Evolutionary conservation across 2,113 vertebrate species (phyloP).

Genomic region (Pao palembangensis): DNA sequence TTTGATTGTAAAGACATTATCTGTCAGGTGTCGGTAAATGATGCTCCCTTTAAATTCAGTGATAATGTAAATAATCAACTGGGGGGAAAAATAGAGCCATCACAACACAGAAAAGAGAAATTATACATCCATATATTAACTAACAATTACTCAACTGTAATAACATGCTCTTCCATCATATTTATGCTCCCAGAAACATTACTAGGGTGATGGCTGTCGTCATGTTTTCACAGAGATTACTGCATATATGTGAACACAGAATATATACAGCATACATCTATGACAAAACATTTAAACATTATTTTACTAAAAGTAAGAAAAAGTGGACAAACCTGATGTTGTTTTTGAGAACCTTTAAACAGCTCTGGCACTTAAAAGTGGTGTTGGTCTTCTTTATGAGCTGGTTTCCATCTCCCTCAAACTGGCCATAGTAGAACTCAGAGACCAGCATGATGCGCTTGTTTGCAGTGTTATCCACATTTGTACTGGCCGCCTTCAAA

Average conservation of each 20-base stretch:
- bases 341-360: slow-evolving; percentile 95
- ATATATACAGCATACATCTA: background rate
- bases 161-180: no score
- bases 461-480: slow-evolving; percentile 68
- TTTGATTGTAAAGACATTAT: no score
- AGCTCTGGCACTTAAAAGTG: slow-evolving; percentile 96
- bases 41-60: no score
- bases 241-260: background rate
- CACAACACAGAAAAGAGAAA: no score
- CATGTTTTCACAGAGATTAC: no score
- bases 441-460: slow-evolving; percentile 97
- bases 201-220: no score
- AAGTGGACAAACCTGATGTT: slow-evolving; percentile 86
- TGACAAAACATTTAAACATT: background rate
- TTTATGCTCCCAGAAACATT: no score
- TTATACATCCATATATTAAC: no score
- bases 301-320: background rate
- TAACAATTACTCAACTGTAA: no score
- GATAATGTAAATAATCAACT: no score
- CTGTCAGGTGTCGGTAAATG: no score
- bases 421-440: slow-evolving; percentile 94
- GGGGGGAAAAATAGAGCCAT: no score
- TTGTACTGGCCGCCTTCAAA: slow-evolving; percentile 68
- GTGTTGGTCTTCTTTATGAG: slow-evolving; percentile 82
- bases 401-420: slow-evolving; percentile 80